Base-by-base conservation (phyloP, 1,140 invertebrate species). In the Sitodiplosis mosellana region DNA sequence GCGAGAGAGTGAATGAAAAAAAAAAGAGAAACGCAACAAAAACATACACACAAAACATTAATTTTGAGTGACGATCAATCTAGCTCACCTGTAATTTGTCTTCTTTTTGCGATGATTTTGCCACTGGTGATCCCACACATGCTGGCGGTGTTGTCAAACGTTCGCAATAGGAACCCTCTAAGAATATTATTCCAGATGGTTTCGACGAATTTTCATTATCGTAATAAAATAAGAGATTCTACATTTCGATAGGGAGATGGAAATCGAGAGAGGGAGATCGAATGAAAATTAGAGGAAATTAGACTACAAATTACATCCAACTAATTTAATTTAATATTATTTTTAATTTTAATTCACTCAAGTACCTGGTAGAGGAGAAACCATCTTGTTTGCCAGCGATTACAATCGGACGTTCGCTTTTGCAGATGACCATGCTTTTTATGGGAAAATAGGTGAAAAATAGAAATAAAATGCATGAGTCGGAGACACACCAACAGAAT, bases 161-260 rank as follows among this genome's bases (percentile, higher is more conserved):
- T 60, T 91, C 84, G 59, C 87, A 91, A 67, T 90, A 93, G 55
- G 84, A 88, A 1, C 89, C 88, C 60, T 94, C 90, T 17, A 93
- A 68, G 37, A 93, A 69, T 41, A 91, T 71, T 2, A 92, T 77
- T 0, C 88, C 89, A 1, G 82, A 84, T 0, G 87, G 88, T 37
- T 83, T 70, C 12, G 72, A 71, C 52, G 75, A 78, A 50, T 70
- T 70, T 51, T 92, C 87, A 45, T 75, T 80, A 55, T 94, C 90
- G 61, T 87, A 93, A 66, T 92, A 92, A 66, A 92, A 92, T 48
- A 93, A 67, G 48, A 92, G 61, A 68, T 93, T 94, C 82, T 85
- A 66, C 21, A 38, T 38, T 7, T 12, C 27, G 27, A 27, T 27
- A 27, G 10, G 27, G 4, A 27, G 10, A 27, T 10, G 10, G 27